These are phyloP conservation scores for Hypotaenidia philippensis DNA, from an alignment of 2,797 vertebrate genomes.

Conservation along the genomic window DNA sequence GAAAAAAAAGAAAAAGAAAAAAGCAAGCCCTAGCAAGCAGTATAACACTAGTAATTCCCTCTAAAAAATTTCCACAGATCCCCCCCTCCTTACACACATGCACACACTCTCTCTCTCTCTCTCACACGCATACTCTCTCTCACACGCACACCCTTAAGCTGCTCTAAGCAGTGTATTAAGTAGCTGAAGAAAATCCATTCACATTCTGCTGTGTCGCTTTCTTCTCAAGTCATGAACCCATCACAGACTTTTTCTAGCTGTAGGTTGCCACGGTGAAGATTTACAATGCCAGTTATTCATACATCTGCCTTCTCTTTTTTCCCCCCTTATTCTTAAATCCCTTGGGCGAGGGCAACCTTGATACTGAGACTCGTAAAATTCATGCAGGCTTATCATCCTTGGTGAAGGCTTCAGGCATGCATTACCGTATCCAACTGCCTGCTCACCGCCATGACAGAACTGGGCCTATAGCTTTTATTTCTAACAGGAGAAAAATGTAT, in stretches of 20 bases:
- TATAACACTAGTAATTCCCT: conserved; percentile 90
- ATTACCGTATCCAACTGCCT: conserved; percentile 79
- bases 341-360: conserved; percentile 89
- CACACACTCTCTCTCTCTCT: conserved; percentile 66
- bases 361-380: conserved; percentile 92
- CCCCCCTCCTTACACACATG: conserved; percentile 68
- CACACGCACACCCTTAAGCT: conserved; percentile 84
- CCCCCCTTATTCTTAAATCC: conserved; percentile 86
- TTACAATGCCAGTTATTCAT: conserved; percentile 94
- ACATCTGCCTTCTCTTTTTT: conserved; percentile 85
- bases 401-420: conserved; percentile 87
- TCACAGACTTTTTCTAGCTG: conserved; percentile 90
- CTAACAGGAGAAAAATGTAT: conserved; percentile 39
- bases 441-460: conserved; percentile 82
- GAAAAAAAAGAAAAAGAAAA: background rate
- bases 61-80: conserved; percentile 88
- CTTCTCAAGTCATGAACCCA: conserved; percentile 89
- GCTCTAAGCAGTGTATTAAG: conserved; percentile 95
- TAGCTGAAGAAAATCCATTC: conserved; percentile 91
- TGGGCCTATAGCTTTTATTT: conserved; percentile 82
- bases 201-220: conserved; percentile 86
- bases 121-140: conserved; percentile 40
- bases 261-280: conserved; percentile 94
- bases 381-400: conserved; percentile 90
- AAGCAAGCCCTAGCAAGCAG: conserved; percentile 79